Percentiles rank a stretch among this genome's conserved stretches.
phyloP scores from a whole-genome alignment of 2,113 vertebrate genomes.

The Halichoerus grypus region DNA sequence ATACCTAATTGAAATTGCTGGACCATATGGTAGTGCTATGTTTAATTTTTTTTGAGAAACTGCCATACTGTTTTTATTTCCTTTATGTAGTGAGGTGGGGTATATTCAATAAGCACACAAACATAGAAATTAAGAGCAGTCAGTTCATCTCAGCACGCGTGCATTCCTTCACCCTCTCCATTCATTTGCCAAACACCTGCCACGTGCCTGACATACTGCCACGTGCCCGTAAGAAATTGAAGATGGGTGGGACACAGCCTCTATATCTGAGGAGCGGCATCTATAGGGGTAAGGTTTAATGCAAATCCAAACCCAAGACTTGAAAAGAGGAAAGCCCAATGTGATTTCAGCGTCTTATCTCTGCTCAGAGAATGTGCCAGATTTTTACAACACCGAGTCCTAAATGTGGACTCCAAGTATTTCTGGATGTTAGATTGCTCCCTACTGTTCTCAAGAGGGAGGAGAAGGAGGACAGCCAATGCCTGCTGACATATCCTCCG shows the following conservation, averaged over 20 bases:
- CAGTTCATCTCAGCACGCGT: too few relatives aligned
- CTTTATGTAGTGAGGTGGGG: neutral
- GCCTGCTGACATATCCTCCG: rapidly evolving
- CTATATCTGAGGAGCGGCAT: neutral
- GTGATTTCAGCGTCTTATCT: neutral
- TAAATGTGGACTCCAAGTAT: neutral
- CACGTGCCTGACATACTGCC: neutral
- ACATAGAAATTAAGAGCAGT: neutral
- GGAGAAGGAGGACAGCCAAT: neutral
- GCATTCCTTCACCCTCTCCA: neutral
- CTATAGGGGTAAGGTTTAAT: neutral
- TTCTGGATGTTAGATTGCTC: neutral
- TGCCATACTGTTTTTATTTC: neutral
- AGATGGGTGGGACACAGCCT: neutral
- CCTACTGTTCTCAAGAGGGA: neutral
- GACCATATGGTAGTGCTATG: neutral
- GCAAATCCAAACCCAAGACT: neutral
- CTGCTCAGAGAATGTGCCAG: neutral
- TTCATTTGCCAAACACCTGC: neutral
- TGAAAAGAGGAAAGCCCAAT: neutral
- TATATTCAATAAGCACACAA: neutral
- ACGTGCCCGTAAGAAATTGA: neutral
- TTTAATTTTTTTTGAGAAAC: neutral
- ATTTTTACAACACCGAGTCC: neutral
- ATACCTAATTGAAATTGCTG: neutral